Evolutionary conservation across 1,140 invertebrate species (phyloP).

Genomic region (Melipona quadrifasciata): DNA sequence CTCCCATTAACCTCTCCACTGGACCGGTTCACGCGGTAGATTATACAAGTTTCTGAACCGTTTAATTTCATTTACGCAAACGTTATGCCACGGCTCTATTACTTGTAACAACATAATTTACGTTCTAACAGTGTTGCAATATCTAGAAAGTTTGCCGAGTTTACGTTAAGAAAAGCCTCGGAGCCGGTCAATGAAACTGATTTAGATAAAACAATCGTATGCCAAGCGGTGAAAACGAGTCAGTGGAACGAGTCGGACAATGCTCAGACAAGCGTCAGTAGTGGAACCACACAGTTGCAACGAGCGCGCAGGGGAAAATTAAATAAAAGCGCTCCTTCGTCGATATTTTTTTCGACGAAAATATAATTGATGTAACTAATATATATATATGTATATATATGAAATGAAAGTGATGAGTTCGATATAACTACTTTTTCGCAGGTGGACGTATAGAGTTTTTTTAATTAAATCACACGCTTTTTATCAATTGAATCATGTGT

Average conservation of each 20-base stretch:
- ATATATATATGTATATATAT: no score
- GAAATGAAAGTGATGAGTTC: no score
- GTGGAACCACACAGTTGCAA: not conserved
- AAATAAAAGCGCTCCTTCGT: no score
- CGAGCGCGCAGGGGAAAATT: no score
- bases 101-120: not conserved
- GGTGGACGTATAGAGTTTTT: no score
- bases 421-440: no score
- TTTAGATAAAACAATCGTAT: constrained; percentile 14
- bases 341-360: no score
- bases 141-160: not conserved
- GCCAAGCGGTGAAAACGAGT: not conserved
- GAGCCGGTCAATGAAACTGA: constrained; percentile 10
- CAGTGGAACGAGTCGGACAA: not conserved
- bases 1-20: not conserved
- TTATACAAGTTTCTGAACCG: constrained; percentile 35
- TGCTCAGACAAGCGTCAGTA: no score
- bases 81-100: constrained; percentile 13
- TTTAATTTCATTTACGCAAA: constrained; percentile 34
- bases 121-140: not conserved
- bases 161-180: not conserved
- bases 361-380: no score
- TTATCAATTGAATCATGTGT: no score
- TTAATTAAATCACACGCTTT: no score
- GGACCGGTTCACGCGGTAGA: not conserved